These are phyloP conservation scores for Callinectes sapidus DNA, from an alignment of 2,888 invertebrate species.

Conservation along the genomic window DNA sequence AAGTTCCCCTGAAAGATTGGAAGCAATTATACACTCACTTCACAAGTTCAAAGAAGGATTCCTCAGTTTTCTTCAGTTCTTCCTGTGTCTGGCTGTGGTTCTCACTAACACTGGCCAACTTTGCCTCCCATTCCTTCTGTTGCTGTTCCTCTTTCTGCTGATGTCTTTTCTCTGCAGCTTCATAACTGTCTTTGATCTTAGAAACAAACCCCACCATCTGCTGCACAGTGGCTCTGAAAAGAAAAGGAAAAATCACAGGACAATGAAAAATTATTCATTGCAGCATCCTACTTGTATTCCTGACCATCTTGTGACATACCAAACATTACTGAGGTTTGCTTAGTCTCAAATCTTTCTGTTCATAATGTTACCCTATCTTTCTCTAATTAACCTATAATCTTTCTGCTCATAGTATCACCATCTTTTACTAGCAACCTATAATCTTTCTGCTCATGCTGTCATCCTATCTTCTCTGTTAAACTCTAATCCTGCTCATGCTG, in stretches of 20 bases:
- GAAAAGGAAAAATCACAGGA: background rate
- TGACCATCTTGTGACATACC: background rate
- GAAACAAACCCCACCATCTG: background rate
- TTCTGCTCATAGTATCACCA: too few species aligned
- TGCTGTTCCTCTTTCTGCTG: background rate
- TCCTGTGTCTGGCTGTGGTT: slow-evolving; percentile 5
- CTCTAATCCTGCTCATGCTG: too few species aligned
- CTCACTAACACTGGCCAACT: background rate
- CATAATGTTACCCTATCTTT: too few species aligned
- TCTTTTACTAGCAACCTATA: too few species aligned
- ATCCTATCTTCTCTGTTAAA: too few species aligned
- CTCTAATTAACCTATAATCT: too few species aligned
- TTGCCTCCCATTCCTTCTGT: background rate
- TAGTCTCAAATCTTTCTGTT: too few species aligned
- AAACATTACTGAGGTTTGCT: background rate
- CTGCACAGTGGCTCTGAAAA: background rate
- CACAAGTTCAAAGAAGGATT: slow-evolving; percentile 41
- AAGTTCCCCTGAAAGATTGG: background rate
- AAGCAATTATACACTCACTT: background rate
- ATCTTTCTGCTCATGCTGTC: too few species aligned
- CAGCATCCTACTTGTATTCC: background rate
- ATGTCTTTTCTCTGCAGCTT: background rate
- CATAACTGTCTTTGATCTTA: background rate
- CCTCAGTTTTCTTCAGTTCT: background rate
- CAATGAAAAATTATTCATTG: background rate